phyloP scores from a whole-genome alignment of 2,888 invertebrate species.

The Laspeyria flexula region DNA sequence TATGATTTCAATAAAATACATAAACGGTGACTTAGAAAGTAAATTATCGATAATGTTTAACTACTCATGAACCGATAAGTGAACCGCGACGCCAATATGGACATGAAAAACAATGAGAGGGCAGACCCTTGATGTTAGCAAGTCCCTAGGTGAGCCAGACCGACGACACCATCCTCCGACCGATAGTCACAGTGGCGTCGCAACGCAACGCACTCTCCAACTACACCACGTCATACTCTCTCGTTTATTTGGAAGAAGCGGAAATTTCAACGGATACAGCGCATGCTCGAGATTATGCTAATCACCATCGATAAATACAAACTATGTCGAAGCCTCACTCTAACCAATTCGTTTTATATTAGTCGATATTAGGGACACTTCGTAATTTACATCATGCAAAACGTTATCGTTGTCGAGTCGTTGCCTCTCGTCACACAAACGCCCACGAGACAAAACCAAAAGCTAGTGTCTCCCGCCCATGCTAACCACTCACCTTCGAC shows the following conservation, averaged over 20 bases:
- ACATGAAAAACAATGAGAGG: conserved; percentile 38
- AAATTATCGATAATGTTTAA: not conserved
- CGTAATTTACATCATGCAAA: conserved; percentile 62
- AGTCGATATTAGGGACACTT: conserved; percentile 62
- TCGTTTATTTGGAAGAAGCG: conserved; percentile 76
- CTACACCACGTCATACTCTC: conserved; percentile 44
- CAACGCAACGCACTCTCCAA: conserved; percentile 52
- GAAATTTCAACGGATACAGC: conserved; percentile 82
- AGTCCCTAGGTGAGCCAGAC: conserved; percentile 44
- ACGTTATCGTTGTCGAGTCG: conserved; percentile 42
- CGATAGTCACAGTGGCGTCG: conserved; percentile 72
- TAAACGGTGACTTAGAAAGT: conserved; percentile 5
- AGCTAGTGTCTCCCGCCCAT: conserved; percentile 79
- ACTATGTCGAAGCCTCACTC: conserved; percentile 68
- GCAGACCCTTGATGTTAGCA: conserved; percentile 55
- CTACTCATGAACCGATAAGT: not conserved
- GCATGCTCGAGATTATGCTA: conserved; percentile 80
- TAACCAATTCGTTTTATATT: conserved; percentile 55
- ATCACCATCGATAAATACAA: conserved; percentile 70
- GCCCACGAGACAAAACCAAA: conserved; percentile 80
- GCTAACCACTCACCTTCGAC: conserved; percentile 69
- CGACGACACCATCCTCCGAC: conserved; percentile 84
- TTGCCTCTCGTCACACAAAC: conserved; percentile 58
- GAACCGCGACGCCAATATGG: conserved; percentile 3
- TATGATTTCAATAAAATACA: conserved; percentile 4